Percentiles rank a stretch among this genome's conserved stretches.
These are phyloP conservation scores for Phocides pigmalion DNA, from an alignment of 1,140 invertebrate genomes.

Conservation along the genomic window DNA sequence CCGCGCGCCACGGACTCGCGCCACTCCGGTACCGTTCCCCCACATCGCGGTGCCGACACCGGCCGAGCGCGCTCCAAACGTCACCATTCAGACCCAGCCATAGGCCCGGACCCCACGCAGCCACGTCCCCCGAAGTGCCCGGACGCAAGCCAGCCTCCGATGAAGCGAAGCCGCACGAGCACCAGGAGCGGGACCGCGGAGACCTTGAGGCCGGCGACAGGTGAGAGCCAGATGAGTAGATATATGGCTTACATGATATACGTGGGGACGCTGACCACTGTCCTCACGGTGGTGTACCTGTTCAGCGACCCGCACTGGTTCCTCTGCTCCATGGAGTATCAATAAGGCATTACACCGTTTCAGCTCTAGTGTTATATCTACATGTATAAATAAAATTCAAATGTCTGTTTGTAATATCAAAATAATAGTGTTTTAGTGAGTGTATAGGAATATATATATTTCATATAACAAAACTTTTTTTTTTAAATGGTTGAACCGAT, in stretches of 20 bases:
- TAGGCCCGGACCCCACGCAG: too few species aligned
- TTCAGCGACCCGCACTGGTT: constrained; percentile 9
- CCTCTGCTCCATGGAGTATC: background rate
- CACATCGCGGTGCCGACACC: background rate
- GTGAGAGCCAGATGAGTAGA: background rate
- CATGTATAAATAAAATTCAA: too few species aligned
- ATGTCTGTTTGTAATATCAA: too few species aligned
- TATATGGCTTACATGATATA: background rate
- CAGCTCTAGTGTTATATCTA: too few species aligned
- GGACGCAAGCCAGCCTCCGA: too few species aligned
- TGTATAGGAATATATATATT: too few species aligned
- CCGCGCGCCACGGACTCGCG: background rate
- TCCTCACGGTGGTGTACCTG: background rate
- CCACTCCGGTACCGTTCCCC: too few species aligned
- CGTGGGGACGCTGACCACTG: background rate
- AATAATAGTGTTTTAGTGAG: too few species aligned
- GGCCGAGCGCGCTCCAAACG: background rate
- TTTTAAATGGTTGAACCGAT: too few species aligned
- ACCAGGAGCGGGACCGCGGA: too few species aligned
- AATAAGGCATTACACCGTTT: background rate
- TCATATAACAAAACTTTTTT: too few species aligned
- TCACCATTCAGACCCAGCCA: background rate
- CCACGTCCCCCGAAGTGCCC: too few species aligned
- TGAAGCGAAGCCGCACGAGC: background rate
- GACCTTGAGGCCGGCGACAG: background rate